Evolutionary conservation across 2,113 vertebrate genomes (phyloP), one percentile per base, ranked within the genome.

Genomic region (Chionomys nivalis): DNA sequence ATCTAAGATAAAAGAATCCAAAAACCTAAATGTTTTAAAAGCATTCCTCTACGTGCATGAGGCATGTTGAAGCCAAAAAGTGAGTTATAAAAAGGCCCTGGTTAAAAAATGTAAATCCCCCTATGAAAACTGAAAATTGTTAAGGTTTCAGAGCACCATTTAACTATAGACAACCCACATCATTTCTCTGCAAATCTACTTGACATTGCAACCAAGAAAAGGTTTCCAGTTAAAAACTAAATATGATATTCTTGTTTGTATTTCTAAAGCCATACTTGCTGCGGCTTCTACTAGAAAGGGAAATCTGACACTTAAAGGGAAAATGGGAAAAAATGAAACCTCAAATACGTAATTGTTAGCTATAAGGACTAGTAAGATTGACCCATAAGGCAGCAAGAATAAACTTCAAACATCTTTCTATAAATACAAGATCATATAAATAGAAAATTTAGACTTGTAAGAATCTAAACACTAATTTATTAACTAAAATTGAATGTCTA

Each of bases 91-190:
- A 96, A 89, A 5, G 9, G 8, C 44, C 26, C 55, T 23, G 5
- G 17, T 61, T 78, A 24, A 73, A 75, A 97, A 89, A 0, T 13
- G 92, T 58, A 28, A 63, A 96, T 65, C 89, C 8, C n/a, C 63
- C 47, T 61, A 52, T 91, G 91, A 70, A 61, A 33, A 3, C 26
- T 94, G 10, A 75, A 79, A 94, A 96, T 52, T 94, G 76, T n/a
- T 70, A 81, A 93, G 96, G 17, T 26, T 94, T 42, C 77, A 91
- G 89, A 87, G 39, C 61, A 96, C 61, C 14, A 88, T 97, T 97
- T 97, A 88, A 26, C 58, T 94, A 79, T 21, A 94, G 97, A 96
- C 33, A 72, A 96, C 77, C 68, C 42, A 94, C 2, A 88, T n/a
- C 19, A 83, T 28, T 91, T 91, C 8, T 72, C 52, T 82, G 42